Evolutionary conservation across 2,888 invertebrate species (phyloP), one percentile per base, ranked within the genome.

Genomic region (Altica lythri): DNA sequence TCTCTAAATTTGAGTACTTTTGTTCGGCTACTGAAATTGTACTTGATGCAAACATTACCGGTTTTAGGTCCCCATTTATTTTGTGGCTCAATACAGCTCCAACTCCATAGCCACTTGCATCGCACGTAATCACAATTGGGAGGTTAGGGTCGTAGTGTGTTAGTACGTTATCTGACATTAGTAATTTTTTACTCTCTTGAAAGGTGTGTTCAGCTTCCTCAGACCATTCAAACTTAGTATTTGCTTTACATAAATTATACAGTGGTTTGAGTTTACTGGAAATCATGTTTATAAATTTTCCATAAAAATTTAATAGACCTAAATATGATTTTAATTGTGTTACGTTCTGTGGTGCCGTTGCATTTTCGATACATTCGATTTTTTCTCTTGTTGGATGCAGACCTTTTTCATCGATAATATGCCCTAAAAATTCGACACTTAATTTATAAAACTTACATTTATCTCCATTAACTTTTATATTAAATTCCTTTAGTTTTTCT

Each of bases 241-340:
- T 12, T 30, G 18, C 9, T 22, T 53, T 45, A 35, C 40, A 43
- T 37, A 56, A 48, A 47, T 59, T 29, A 51, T 53, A 59, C 8
- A 59, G 30, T 8, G 48, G 54, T 17, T 56, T 46, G 5, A 55
- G 35, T 49, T 46, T 44, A 4, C 49, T 13, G 1, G 59, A 53
- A 12, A 54, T 19, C 53, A 54, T 61, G 1, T 35, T 53, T 10
- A 61, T 43, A 34, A 61, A 59, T 46, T 56, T 61, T n/a, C 42
- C 30, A 43, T 57, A 57, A 25, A 52, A 57, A 55, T 59, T 61
- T 4, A 61, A 27, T 13, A 57, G 34, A 12, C 55, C 57, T 18
- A 59, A 29, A 42, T 38, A 59, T 25, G 56, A 56, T 40, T 52
- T 47, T 30, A 60, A 35, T 42, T 58, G 56, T 30, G 47, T 53